A percentile compares a stretch with the other conserved stretches of the same genome.
Conservation (phyloP, 2,797 vertebrate species). For the Dendrocincla tyrannina region DNA sequence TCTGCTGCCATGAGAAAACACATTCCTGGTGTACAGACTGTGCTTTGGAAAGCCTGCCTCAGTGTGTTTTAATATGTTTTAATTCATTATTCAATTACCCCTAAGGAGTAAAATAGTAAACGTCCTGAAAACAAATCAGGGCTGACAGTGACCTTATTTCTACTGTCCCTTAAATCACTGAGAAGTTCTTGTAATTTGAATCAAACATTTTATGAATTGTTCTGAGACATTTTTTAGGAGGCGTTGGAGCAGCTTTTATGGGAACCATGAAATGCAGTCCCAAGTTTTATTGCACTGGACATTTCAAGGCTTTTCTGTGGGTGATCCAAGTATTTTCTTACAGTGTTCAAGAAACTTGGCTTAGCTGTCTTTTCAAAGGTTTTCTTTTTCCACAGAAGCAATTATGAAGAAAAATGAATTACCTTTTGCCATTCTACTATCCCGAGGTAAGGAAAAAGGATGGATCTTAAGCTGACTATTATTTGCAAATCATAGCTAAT, state of each 20-base stretch:
- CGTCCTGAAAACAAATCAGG: background rate
- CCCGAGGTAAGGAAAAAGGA: conserved; percentile 25
- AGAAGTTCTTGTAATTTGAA: conserved; percentile 36
- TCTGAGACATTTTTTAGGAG: conserved; percentile 18
- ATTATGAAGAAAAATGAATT: conserved; percentile 67
- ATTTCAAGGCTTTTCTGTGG: conserved; percentile 55
- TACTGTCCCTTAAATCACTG: conserved; percentile 17
- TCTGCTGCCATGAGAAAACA: background rate
- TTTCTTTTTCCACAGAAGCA: conserved; percentile 63
- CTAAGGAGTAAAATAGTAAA: background rate
- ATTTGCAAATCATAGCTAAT: conserved; percentile 67
- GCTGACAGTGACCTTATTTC: background rate
- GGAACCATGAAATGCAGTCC: conserved; percentile 33
- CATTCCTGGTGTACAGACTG: background rate
- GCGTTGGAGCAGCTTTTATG: conserved; percentile 17
- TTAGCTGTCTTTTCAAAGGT: conserved; percentile 53
- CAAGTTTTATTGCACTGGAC: conserved; percentile 58
- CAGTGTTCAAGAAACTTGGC: conserved; percentile 48
- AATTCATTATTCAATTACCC: background rate
- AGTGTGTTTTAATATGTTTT: background rate
- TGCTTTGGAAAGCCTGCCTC: background rate
- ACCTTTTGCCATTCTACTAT: conserved; percentile 54
- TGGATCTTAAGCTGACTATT: conserved; percentile 51
- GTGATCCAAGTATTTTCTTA: conserved; percentile 56
- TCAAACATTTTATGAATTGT: conserved; percentile 42